Base-by-base conservation (phyloP, 2,797 vertebrate genomes). In the Astyanax mexicanus region DNA sequence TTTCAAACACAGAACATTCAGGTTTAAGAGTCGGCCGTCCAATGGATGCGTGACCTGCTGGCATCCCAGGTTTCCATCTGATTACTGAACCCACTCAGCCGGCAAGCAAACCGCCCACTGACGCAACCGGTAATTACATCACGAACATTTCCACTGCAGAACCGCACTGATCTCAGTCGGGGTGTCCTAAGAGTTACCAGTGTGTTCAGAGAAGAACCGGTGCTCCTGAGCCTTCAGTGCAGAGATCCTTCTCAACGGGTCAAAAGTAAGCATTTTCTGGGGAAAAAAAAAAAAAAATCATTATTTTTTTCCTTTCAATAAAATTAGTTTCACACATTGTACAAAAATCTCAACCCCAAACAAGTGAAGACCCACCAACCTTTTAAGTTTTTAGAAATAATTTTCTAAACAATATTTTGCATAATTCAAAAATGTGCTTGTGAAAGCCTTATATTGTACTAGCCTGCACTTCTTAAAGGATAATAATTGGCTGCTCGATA, bases 221-320 rank as follows among this genome's bases (percentile, higher is more conserved):
- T 80, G 81, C 1, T 78, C 78, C 75, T 67, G 60, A 23, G 81
- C 78, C 0, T 40, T 78, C 13, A 62, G 38, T 0, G 81, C 81
- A 3, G 81, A 83, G 37, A 83, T 78, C 55, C 81, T 69, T 37
- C 40, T 83, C 60, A 80, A 13, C 3, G 74, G 81, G 68, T 83
- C 61, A 27, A 83, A 83, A 1, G 67, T 83, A 27, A 83, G 68
- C 74, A 83, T 74, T 74, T 80, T 70, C 81, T 82, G 81, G 37
- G 67, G 7, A 29, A 58, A 6, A 51, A 13, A 62, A 27, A 67
- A 3, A 29, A 6, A 65, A 13, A 38, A 40, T 27, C 5, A 32
- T 29, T 5, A 32, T 32, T 32, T 32, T 32, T n/a, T n/a, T n/a
- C n/a, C n/a, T n/a, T n/a, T n/a, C n/a, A n/a, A n/a, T n/a, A n/a